Percentiles rank a stretch among this genome's conserved stretches.
phyloP scores from a whole-genome alignment of 2,888 invertebrate species.

The Cerastoderma edule region DNA sequence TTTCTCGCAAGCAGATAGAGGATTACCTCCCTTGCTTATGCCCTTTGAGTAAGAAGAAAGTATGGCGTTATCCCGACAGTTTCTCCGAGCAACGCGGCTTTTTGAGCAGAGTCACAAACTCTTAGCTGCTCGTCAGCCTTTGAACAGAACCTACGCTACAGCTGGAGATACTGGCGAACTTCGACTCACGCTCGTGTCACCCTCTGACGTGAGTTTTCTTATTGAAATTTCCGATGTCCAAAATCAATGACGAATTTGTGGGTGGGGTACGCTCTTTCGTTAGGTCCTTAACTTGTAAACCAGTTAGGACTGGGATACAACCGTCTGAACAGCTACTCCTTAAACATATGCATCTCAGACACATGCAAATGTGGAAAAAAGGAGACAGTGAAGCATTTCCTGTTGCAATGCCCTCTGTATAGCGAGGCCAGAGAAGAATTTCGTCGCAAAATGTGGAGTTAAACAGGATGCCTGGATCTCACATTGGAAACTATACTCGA shows the following conservation, averaged over 20 bases:
- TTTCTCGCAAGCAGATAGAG: background rate
- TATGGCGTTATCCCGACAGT: conserved; percentile 73
- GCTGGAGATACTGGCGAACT: conserved; percentile 1
- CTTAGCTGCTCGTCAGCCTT: conserved; percentile 48
- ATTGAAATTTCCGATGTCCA: background rate
- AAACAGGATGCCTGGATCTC: no score
- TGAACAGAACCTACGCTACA: conserved; percentile 15
- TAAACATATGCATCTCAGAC: no score
- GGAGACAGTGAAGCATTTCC: no score
- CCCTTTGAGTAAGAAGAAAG: conserved; percentile 36
- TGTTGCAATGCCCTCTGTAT: no score
- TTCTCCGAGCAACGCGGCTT: conserved; percentile 62
- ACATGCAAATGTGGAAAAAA: no score
- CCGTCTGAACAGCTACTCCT: no score
- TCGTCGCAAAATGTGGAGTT: no score
- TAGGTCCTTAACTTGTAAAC: background rate
- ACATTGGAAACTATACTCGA: no score
- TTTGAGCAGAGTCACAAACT: conserved; percentile 70
- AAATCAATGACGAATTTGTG: background rate
- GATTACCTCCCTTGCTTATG: conserved; percentile 47
- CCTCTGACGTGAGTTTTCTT: conserved; percentile 8
- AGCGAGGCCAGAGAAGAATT: no score
- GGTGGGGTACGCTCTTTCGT: conserved; percentile 1
- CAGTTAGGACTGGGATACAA: no score
- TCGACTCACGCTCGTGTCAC: conserved; percentile 10